These are phyloP conservation scores for Periophthalmus modestus DNA, from an alignment of 2,113 vertebrate genomes.

Conservation along the genomic window DNA sequence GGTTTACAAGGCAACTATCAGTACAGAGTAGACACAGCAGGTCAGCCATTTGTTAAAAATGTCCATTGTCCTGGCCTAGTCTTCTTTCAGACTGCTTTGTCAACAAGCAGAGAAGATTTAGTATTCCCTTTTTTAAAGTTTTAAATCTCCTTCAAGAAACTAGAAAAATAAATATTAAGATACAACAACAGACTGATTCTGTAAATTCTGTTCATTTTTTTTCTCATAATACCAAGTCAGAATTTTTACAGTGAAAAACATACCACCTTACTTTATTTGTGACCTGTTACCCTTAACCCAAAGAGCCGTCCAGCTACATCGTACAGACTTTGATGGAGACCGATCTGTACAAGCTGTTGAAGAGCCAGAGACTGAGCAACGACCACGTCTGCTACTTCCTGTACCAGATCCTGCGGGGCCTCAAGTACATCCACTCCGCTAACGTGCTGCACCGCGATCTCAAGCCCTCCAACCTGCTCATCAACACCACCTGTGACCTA, in stretches of 20 bases:
- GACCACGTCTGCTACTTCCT: slow-evolving; percentile 92
- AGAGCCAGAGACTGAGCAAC: slow-evolving; percentile 88
- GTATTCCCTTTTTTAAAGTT: slow-evolving; percentile 15
- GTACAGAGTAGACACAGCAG: slow-evolving; percentile 14
- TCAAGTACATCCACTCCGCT: slow-evolving; percentile 91
- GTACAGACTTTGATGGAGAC: slow-evolving; percentile 93
- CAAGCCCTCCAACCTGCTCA: slow-evolving; percentile 90
- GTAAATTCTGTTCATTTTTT: no score
- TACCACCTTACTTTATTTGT: background rate
- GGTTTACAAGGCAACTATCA: slow-evolving; percentile 9
- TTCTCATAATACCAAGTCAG: no score
- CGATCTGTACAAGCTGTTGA: slow-evolving; percentile 89
- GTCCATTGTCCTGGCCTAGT: slow-evolving; percentile 9
- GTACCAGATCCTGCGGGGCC: slow-evolving; percentile 88
- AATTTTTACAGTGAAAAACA: background rate
- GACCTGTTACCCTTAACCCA: slow-evolving; percentile 66
- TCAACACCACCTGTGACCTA: slow-evolving; percentile 92
- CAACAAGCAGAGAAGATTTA: slow-evolving; percentile 21
- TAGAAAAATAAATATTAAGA: background rate
- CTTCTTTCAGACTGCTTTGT: slow-evolving; percentile 52
- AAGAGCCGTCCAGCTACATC: slow-evolving; percentile 78
- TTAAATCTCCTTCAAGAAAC: background rate
- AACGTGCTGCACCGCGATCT: slow-evolving; percentile 89
- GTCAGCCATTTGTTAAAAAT: slow-evolving; percentile 20
- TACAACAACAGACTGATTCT: no score